These are phyloP conservation scores for Cyanoderma ruficeps DNA, from an alignment of 2,113 vertebrate genomes.

Conservation along the genomic window DNA sequence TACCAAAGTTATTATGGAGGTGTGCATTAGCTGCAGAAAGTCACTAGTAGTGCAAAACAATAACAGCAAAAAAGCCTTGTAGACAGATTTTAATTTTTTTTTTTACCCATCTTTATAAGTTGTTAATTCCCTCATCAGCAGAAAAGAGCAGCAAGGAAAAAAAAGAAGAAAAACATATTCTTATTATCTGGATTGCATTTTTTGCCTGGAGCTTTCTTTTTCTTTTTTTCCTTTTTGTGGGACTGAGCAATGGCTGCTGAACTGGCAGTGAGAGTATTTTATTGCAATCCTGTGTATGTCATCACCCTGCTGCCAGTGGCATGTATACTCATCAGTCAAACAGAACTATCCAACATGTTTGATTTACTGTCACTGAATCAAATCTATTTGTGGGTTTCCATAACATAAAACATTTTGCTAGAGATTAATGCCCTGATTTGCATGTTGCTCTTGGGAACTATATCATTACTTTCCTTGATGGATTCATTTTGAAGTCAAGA, in stretches of 20 bases:
- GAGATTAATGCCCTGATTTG: constrained; percentile 76
- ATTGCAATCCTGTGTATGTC: constrained; percentile 71
- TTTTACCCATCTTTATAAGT: not conserved
- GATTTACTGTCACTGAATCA: constrained; percentile 74
- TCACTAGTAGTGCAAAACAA: not conserved
- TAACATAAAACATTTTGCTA: constrained; percentile 76
- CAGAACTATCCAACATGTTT: constrained; percentile 68
- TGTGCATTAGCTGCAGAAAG: not conserved
- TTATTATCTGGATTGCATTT: constrained; percentile 31
- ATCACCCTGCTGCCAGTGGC: constrained; percentile 67
- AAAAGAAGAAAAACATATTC: not conserved
- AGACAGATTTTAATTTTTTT: not conserved
- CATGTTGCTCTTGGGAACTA: constrained; percentile 60
- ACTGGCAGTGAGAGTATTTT: constrained; percentile 68
- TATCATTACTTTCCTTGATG: constrained; percentile 67
- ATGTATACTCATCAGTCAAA: constrained; percentile 78
- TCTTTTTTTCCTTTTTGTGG: constrained; percentile 51
- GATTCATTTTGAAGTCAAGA: constrained; percentile 65
- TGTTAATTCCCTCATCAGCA: not conserved
- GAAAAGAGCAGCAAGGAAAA: not conserved
- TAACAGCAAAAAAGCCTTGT: not conserved
- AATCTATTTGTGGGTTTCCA: constrained; percentile 70
- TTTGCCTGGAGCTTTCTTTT: constrained; percentile 65
- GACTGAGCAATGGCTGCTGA: constrained; percentile 67
- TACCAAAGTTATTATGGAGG: not conserved